Evolutionary conservation across 2,113 vertebrate genomes (phyloP).

Genomic region (Anas platyrhynchos): DNA sequence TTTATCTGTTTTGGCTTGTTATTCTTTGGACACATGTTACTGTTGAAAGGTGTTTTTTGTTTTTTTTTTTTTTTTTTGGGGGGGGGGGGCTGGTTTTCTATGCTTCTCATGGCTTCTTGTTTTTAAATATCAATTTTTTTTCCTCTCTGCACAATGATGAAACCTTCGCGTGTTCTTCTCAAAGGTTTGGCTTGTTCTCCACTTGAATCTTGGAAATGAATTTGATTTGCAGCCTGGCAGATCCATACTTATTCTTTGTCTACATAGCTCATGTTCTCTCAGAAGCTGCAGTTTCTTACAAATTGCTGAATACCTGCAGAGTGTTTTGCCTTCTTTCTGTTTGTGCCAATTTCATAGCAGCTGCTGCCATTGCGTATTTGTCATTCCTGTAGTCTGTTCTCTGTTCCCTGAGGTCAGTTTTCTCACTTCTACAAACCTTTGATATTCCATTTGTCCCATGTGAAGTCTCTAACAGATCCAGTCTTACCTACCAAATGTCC

Average conservation of each 20-base stretch:
- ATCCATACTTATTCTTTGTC: neutral
- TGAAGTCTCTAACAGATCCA: neutral
- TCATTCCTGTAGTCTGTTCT: neutral
- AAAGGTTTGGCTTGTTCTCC: neutral
- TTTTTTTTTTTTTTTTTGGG: neutral
- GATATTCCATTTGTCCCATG: neutral
- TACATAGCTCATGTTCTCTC: rapidly evolving
- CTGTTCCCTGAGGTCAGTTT: neutral
- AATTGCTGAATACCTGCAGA: neutral
- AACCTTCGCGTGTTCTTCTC: neutral
- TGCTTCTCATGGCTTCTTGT: neutral
- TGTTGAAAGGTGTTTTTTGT: neutral
- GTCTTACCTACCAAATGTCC: neutral
- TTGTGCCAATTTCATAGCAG: neutral
- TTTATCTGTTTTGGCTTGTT: neutral
- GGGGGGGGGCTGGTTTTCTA: neutral
- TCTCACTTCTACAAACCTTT: neutral
- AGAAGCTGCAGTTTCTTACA: neutral
- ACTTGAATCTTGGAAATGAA: neutral
- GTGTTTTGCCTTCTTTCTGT: neutral
- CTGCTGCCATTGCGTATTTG: neutral
- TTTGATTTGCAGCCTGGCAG: neutral
- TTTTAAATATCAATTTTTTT: neutral
- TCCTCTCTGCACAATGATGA: neutral
- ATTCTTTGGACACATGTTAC: neutral